Percentiles rank a stretch among this genome's conserved stretches.
phyloP scores from a whole-genome alignment of 2,113 vertebrate species.

The Oncorhynchus kisutch region DNA sequence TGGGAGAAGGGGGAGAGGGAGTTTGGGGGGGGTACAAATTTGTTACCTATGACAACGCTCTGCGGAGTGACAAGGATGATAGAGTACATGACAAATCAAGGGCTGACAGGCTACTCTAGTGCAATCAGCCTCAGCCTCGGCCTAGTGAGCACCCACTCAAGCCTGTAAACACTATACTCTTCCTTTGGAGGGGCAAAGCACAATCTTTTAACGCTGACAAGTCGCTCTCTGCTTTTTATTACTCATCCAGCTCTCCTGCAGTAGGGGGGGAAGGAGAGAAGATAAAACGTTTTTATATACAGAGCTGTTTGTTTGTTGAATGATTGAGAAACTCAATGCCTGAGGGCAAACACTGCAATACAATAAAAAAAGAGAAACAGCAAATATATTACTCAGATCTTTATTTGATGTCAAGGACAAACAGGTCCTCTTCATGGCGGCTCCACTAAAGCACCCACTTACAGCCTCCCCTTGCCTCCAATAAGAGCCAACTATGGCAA shows the following conservation, averaged over 20 bases:
- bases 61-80: constrained; percentile 85
- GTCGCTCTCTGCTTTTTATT: constrained; percentile 71
- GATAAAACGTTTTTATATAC: constrained; percentile 63
- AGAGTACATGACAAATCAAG: constrained; percentile 84
- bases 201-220: constrained; percentile 76
- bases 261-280: constrained; percentile 45
- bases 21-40: constrained; percentile 15
- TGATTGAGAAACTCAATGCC: constrained; percentile 70
- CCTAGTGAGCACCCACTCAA: constrained; percentile 74
- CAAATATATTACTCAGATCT: constrained; percentile 71
- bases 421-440: constrained; percentile 48
- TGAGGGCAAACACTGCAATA: constrained; percentile 69
- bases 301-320: constrained; percentile 28
- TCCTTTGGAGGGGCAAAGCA: constrained; percentile 68
- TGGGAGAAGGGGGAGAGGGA: constrained; percentile 48
- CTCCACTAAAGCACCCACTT: constrained; percentile 59
- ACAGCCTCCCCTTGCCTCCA: constrained; percentile 46
- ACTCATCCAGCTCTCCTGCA: constrained; percentile 61
- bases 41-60: constrained; percentile 76
- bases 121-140: constrained; percentile 77
- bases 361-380: constrained; percentile 68
- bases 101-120: constrained; percentile 78
- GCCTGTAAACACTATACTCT: constrained; percentile 79
- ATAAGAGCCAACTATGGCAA: constrained; percentile 55
- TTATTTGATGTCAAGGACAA: constrained; percentile 76